Percentiles rank a stretch among this genome's conserved stretches.
Evolutionary conservation across 2,888 invertebrate genomes (phyloP).

Genomic region (Cremastinae sp.): DNA sequence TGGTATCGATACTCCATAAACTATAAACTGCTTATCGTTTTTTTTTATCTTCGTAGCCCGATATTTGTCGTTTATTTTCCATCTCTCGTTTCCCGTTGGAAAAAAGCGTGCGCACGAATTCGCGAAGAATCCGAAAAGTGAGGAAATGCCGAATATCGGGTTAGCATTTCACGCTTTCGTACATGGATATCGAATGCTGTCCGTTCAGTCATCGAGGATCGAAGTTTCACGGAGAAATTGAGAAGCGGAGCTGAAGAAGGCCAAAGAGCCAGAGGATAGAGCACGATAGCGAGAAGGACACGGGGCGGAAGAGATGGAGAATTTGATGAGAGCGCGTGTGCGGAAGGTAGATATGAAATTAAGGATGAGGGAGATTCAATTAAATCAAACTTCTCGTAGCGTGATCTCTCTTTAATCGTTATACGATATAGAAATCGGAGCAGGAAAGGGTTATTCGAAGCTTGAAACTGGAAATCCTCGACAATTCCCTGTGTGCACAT

Average conservation of each 20-base stretch:
- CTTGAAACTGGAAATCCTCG: conserved; percentile 30
- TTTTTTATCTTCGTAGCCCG: no score
- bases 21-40: no score
- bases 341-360: conserved; percentile 79
- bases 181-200: conserved; percentile 30
- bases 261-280: not conserved
- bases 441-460: conserved; percentile 38
- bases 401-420: conserved; percentile 73
- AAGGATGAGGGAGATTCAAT: conserved; percentile 76
- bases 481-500: conserved; percentile 42
- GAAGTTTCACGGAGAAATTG: conserved; percentile 65
- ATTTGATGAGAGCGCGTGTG: conserved; percentile 71
- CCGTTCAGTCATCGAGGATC: conserved; percentile 67
- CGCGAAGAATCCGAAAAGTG: not conserved
- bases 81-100: no score
- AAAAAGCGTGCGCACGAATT: no score
- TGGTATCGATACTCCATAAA: no score
- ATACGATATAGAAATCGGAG: conserved; percentile 63
- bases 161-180: no score
- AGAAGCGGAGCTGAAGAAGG: conserved; percentile 39
- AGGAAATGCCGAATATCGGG: no score
- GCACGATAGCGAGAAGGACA: not conserved
- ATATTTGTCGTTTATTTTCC: no score
- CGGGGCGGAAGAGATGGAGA: conserved; percentile 30
- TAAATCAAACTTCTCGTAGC: conserved; percentile 76